Percentiles rank a stretch among this genome's conserved stretches.
These are phyloP conservation scores for Hyphantria cunea DNA, from an alignment of 1,140 invertebrate genomes.

Conservation along the genomic window DNA sequence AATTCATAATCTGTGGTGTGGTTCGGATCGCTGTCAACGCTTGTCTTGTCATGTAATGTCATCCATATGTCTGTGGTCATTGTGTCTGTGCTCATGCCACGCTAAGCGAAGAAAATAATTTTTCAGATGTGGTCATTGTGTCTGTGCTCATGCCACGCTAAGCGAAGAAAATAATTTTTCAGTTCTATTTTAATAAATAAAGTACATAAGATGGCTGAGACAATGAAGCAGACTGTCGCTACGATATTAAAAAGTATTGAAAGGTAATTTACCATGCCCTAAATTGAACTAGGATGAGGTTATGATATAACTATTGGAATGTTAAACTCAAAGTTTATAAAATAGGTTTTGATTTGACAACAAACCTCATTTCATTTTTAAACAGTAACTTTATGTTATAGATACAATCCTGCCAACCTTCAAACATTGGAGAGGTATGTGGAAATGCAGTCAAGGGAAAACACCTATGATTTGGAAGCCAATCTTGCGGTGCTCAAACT, in stretches of 20 bases:
- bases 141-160: slow-evolving; percentile 6
- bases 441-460: slow-evolving; percentile 95
- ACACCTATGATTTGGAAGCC: slow-evolving; percentile 97
- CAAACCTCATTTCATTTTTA: neutral
- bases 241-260: slow-evolving; percentile 61
- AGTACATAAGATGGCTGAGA: slow-evolving; percentile 83
- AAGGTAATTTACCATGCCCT: slow-evolving; percentile 27
- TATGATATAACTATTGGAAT: neutral
- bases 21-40: no score
- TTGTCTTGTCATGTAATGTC: no score
- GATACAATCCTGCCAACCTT: slow-evolving; percentile 97
- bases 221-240: slow-evolving; percentile 57
- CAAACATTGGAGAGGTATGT: slow-evolving; percentile 95
- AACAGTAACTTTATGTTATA: slow-evolving; percentile 55
- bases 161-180: neutral
- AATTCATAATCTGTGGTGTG: no score
- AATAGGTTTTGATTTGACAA: neutral
- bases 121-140: neutral
- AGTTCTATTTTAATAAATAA: neutral
- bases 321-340: neutral
- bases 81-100: slow-evolving; percentile 2
- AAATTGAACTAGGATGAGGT: neutral
- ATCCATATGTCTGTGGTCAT: no score
- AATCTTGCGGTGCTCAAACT: slow-evolving; percentile 95
- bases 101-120: neutral